Evolutionary conservation across 2,797 vertebrate genomes (phyloP), one percentile per base, ranked within the genome.

Genomic region (Erethizon dorsatum): DNA sequence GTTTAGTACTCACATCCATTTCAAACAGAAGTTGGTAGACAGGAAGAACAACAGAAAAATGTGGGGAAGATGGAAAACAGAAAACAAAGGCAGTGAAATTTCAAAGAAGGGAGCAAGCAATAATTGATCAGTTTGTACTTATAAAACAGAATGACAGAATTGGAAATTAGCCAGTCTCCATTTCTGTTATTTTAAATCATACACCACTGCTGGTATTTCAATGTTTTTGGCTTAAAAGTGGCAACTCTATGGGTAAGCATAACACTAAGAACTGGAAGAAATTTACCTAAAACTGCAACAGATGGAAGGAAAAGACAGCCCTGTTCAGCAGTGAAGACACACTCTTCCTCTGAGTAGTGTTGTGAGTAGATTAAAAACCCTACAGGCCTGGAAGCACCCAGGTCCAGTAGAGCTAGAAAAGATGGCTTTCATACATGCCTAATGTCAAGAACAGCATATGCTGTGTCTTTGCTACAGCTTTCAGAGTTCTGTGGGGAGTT

Each of bases 11-110:
- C 57, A 80, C 37, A 67, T 45, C 45, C 37, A 79, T 84, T 95
- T 82, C 83, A 95, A 93, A 92, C 1, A 79, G 14, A 97, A 96
- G 26, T 56, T 84, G 28, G 61, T 73, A 94, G 86, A 92, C 2
- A 79, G 52, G 24, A 57, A 78, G 7, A 59, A 87, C 52, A 57
- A 91, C 0, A 22, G 20, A 90, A 37, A 84, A 80, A 65, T 52
- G 67, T 24, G 45, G 65, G 45, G 56, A 69, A 83, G n/a, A 92
- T 20, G 14, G 31, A 78, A 89, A 88, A 61, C 7, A 86, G 41
- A 20, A 91, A 88, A 88, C 78, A 84, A 54, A 83, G 73, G 50
- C 24, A 80, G 31, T 89, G 41, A 78, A 65, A 63, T 85, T 91
- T 56, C 18, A 80, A 73, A 86, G 45, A 75, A 89, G 22, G 15